phyloP scores from a whole-genome alignment of 1,140 invertebrate species.

The Formica selysi region DNA sequence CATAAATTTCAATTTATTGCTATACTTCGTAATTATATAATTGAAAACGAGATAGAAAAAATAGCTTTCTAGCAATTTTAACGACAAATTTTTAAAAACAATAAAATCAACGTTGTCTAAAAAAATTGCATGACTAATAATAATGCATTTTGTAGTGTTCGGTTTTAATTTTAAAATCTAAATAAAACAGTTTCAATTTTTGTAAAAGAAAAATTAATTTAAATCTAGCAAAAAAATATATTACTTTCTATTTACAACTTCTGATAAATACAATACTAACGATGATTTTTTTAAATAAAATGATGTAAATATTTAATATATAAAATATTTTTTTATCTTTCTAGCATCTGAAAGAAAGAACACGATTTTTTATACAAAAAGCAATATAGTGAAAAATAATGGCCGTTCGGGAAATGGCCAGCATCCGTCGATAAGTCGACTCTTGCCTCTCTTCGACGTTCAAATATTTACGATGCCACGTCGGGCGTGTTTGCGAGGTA shows the following conservation, averaged over 20 bases:
- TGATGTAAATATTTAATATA: not conserved
- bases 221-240: not conserved
- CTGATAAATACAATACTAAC: too few relatives aligned
- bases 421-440: slow-evolving; percentile 32
- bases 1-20: slow-evolving; percentile 5
- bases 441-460: slow-evolving; percentile 11
- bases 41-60: not conserved
- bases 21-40: not conserved
- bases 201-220: not conserved
- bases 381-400: slow-evolving; percentile 12
- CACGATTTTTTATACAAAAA: not conserved
- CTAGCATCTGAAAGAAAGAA: not conserved
- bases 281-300: too few relatives aligned
- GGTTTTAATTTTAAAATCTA: not conserved
- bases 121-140: not conserved
- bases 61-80: not conserved
- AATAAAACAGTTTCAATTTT: not conserved
- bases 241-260: not conserved
- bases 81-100: not conserved
- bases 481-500: slow-evolving; percentile 46
- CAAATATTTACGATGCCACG: slow-evolving; percentile 57
- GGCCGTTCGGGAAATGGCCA: slow-evolving; percentile 5
- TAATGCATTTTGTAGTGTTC: not conserved
- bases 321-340: not conserved
- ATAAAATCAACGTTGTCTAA: not conserved